Percentiles rank a stretch among this genome's conserved stretches.
phyloP scores from a whole-genome alignment of 2,888 invertebrate genomes.

The Helobdella robusta region DNA sequence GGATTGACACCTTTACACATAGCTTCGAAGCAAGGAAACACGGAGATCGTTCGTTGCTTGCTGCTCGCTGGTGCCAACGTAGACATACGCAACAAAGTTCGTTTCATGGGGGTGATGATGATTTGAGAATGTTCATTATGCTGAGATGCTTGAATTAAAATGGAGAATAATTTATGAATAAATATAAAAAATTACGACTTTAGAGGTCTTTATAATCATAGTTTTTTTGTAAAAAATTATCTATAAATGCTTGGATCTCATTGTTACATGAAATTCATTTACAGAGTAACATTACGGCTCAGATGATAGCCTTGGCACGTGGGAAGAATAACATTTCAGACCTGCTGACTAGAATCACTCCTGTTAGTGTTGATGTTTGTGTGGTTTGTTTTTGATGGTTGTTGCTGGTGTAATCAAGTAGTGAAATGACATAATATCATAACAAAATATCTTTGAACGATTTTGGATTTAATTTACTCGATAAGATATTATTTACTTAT shows the following conservation, averaged over 20 bases:
- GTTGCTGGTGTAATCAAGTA: not conserved
- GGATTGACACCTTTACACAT: slow-evolving; percentile 27
- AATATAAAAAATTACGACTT: not conserved
- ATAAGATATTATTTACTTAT: not conserved
- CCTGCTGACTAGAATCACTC: slow-evolving; percentile 55
- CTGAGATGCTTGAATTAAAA: no score
- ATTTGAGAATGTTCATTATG: not conserved
- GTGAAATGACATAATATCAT: not conserved
- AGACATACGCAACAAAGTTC: slow-evolving; percentile 56
- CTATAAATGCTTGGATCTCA: no score
- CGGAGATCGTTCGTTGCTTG: slow-evolving; percentile 29
- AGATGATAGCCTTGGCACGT: slow-evolving; percentile 67
- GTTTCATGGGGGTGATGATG: not conserved
- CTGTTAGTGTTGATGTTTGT: not conserved
- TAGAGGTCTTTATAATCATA: no score
- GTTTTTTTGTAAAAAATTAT: no score
- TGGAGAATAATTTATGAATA: no score
- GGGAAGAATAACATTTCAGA: slow-evolving; percentile 63
- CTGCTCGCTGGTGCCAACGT: slow-evolving; percentile 64
- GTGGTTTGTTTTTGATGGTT: not conserved
- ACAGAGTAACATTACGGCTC: slow-evolving; percentile 56
- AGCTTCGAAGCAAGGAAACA: slow-evolving; percentile 27
- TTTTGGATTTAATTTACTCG: slow-evolving; percentile 5
- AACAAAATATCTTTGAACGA: not conserved
- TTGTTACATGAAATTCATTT: not conserved